Evolutionary conservation across 2,888 invertebrate species (phyloP), one percentile per base, ranked within the genome.

Genomic region (Erebia ligea): DNA sequence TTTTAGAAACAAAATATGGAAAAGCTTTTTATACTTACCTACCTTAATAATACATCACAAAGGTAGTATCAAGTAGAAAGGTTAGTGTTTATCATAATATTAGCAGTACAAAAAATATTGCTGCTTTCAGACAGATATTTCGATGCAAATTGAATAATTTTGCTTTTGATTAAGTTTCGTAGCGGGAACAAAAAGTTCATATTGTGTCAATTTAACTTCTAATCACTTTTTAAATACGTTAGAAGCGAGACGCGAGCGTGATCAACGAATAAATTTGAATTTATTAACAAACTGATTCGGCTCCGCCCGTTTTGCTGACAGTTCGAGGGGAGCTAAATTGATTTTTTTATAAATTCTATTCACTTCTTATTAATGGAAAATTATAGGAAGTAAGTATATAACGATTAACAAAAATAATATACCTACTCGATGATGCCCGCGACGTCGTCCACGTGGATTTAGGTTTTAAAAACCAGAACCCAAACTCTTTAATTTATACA

Each of bases 211-310:
- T 93, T 90, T 89, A 89, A 92, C 86, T 91, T 92, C 88, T 93
- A 93, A 93, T 92, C 91, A 91, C 91, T 93, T 93, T 93, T 92
- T 92, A 92, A 93, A 92, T 87, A 83, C 90, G 90, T 93, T 93
- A 92, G 89, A 80, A 84, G 80, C 81, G 85, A 87, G 86, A 86
- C 84, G 84, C 82, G 85, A 84, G 85, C 81, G 86, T 85, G 90
- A 92, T 92, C 91, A 86, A 85, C 88, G 93, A 93, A 93, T 93
- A 92, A 91, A 93, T 93, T 92, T 92, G 91, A 92, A 93, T 93
- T 84, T 88, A 90, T 92, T 92, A 92, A 86, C 86, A 81, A 86
- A 86, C 84, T 86, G 90, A 90, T 88, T 87, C 78, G 83, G 76
- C 81, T 77, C 83, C 88, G 86, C 89, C 88, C 85, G 82, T 80